These are phyloP conservation scores for Calameuta idolon DNA, from an alignment of 2,888 invertebrate genomes.

Conservation along the genomic window DNA sequence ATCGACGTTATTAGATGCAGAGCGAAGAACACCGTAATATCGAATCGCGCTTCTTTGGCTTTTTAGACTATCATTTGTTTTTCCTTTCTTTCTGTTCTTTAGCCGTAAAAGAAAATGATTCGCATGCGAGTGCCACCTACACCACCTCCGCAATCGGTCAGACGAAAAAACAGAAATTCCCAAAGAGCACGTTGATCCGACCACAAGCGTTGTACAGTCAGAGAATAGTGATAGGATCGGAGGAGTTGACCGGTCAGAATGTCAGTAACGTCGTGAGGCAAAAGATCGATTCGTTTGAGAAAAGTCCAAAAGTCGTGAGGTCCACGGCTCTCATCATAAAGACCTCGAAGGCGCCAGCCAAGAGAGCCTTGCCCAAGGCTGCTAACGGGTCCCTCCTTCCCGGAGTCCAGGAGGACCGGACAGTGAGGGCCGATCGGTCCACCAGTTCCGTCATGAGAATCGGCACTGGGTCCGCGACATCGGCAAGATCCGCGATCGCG, in stretches of 20 bases:
- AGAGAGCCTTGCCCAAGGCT: slow-evolving; percentile 17
- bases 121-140: slow-evolving; percentile 65
- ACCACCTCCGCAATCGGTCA: slow-evolving; percentile 54
- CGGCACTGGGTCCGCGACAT: not conserved
- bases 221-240: slow-evolving; percentile 64
- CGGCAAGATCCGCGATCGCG: too few relatives aligned
- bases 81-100: slow-evolving; percentile 65
- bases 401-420: not conserved
- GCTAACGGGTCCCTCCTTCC: slow-evolving; percentile 17
- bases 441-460: not conserved
- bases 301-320: slow-evolving; percentile 61
- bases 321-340: slow-evolving; percentile 64
- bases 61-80: slow-evolving; percentile 43
- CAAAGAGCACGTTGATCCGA: slow-evolving; percentile 59
- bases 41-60: slow-evolving; percentile 34
- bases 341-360: slow-evolving; percentile 55
- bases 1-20: too few relatives aligned
- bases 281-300: slow-evolving; percentile 59
- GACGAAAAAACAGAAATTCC: slow-evolving; percentile 61
- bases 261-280: slow-evolving; percentile 61
- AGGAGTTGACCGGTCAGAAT: slow-evolving; percentile 58
- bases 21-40: too few relatives aligned
- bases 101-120: slow-evolving; percentile 63
- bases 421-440: too few relatives aligned
- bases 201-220: slow-evolving; percentile 62